phyloP scores from a whole-genome alignment of 2,888 invertebrate genomes.

The Dioctria linearis region DNA sequence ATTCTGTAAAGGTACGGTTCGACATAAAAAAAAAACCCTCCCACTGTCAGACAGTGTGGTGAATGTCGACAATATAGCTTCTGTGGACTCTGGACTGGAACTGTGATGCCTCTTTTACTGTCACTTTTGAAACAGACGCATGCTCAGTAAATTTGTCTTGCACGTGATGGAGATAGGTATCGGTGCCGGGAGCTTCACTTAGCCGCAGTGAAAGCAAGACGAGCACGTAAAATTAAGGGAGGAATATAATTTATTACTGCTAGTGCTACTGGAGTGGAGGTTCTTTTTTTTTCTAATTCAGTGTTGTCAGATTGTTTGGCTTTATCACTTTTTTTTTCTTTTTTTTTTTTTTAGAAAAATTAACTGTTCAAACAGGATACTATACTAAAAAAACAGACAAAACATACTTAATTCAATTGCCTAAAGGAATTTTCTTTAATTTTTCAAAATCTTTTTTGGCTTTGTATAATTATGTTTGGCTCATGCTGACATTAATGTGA shows the following conservation, averaged over 20 bases:
- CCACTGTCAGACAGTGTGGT: slow-evolving; percentile 37
- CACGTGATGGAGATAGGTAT: slow-evolving; percentile 39
- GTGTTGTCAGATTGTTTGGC: slow-evolving; percentile 51
- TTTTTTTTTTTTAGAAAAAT: background rate
- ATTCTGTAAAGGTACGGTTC: slow-evolving; percentile 7
- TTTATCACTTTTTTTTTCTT: slow-evolving; percentile 1
- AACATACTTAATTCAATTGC: too few relatives aligned
- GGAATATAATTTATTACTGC: slow-evolving; percentile 29
- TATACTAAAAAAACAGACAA: too few relatives aligned
- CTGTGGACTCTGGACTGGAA: slow-evolving; percentile 6
- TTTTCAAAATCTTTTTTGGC: too few relatives aligned
- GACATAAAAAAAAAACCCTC: slow-evolving; percentile 25
- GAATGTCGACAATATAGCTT: background rate
- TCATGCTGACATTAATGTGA: too few relatives aligned
- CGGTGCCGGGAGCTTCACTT: background rate
- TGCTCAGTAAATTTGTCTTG: slow-evolving; percentile 30
- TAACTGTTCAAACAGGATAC: background rate
- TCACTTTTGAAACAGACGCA: slow-evolving; percentile 19
- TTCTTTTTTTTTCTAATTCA: background rate
- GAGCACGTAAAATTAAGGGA: slow-evolving; percentile 22
- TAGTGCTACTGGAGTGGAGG: too few relatives aligned
- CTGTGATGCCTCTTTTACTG: slow-evolving; percentile 18
- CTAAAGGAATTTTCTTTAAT: too few relatives aligned
- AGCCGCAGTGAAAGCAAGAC: slow-evolving; percentile 12
- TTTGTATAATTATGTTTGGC: too few relatives aligned